Evolutionary conservation across 2,797 vertebrate genomes (phyloP).

Genomic region (Phrynocephalus guinanensis): DNA sequence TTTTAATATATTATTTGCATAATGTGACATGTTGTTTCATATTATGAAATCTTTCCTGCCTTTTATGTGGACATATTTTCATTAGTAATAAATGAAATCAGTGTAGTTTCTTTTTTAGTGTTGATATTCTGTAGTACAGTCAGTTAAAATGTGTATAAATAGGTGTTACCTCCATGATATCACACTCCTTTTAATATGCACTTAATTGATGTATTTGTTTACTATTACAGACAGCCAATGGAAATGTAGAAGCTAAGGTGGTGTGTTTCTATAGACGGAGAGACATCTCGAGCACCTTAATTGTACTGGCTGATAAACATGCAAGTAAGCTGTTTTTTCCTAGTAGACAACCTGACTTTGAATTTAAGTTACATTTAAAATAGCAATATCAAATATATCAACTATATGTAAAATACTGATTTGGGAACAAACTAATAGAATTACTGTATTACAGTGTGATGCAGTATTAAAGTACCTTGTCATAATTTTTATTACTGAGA

Average conservation of each 20-base stretch:
- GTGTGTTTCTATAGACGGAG: conserved; percentile 98
- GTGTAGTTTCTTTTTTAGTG: too few species aligned
- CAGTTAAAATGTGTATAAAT: neutral
- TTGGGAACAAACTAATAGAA: neutral
- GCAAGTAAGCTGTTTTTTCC: conserved; percentile 88
- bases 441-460: neutral
- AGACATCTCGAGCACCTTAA: conserved; percentile 96
- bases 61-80: too few species aligned
- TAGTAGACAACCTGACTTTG: neutral
- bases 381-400: neutral
- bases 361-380: neutral
- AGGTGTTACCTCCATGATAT: neutral
- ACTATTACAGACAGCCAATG: conserved; percentile 92
- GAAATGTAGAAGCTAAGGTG: conserved; percentile 99
- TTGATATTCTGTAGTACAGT: neutral
- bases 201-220: neutral
- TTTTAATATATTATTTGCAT: too few species aligned
- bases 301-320: conserved; percentile 97
- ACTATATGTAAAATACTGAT: too few species aligned
- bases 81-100: too few species aligned
- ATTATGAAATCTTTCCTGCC: too few species aligned
- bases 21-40: too few species aligned
- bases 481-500: neutral
- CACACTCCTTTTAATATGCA: neutral
- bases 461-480: neutral